Base-by-base conservation (phyloP, 2,888 invertebrate species). In the Nomada ruficornis region DNA sequence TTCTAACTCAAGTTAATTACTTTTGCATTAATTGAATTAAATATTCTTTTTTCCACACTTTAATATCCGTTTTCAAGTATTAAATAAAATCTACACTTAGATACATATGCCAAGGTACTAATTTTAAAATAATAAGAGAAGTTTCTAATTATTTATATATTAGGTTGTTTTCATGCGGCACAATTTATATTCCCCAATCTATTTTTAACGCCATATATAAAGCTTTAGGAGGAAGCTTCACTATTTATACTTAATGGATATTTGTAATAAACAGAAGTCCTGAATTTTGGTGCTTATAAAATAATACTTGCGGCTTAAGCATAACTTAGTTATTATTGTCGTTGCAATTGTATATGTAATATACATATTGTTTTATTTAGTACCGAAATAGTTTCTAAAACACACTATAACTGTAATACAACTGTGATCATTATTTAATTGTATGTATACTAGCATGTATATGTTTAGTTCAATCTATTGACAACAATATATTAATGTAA, bases 231-330 rank as follows among this genome's bases (percentile, higher is more conserved):
- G 10, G 7, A 0, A 67, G 20, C 26, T 29, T 20, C 7, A 36
- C 52, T 36, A 67, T 54, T 29, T 15, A 36, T 13, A 72, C 26
- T 26, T 64, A 23, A 23, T 63, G 18, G 11, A 44, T 26, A 64
- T 55, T 26, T 54, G 23, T 52, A 42, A 65, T 63, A 44, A 67
- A 47, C 23, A 11, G n/a, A 65, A 42, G 44, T 72, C 13, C 15
- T 29, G 44, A 72, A 36, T 42, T 52, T 68, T 52, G 52, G 52
- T 77, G 73, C 60, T 78, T 23, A 29, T 62, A 62, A 73, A 10
- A 20, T 67, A n/a, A 18, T 54, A 62, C 55, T 76, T 76, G 54
- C 26, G 9, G 18, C 60, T 29, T 60, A 59, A 54, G 15, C 4
- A 67, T 67, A 36, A 20, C 5, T 29, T 55, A 55, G 23, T 7